Conservation (phyloP, 2,797 vertebrate species). For the Crax fasciolata region DNA sequence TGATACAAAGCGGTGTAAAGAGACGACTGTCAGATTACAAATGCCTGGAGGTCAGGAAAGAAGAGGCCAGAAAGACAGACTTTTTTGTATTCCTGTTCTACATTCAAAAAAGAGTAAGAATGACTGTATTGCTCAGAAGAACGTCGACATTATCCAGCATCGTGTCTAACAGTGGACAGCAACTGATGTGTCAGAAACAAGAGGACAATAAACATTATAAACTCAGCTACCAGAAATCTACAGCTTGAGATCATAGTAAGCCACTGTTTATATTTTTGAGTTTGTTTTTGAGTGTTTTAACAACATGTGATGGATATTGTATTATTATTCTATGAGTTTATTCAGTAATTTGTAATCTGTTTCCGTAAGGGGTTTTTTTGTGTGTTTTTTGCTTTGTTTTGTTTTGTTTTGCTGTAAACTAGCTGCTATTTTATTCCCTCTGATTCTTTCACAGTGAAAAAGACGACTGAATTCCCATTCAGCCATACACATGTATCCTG, state of each 20-base stretch:
- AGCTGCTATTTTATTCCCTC: neutral
- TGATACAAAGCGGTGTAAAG: neutral
- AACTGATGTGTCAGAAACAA: conserved; percentile 27
- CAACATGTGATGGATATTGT: neutral
- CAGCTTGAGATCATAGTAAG: neutral
- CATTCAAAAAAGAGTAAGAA: neutral
- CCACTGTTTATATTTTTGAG: neutral
- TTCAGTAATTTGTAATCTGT: neutral
- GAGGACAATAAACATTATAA: neutral
- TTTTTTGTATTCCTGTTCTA: neutral
- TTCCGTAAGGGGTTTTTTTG: neutral
- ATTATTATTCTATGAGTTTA: neutral
- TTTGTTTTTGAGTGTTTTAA: neutral
- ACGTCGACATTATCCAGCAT: neutral
- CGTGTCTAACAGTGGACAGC: neutral
- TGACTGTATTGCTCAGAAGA: neutral
- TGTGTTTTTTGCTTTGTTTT: neutral
- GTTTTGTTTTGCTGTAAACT: neutral
- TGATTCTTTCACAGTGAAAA: neutral
- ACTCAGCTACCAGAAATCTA: conserved; percentile 14
- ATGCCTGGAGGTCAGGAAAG: neutral
- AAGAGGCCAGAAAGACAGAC: neutral
- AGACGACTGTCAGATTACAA: neutral
- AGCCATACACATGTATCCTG: neutral
- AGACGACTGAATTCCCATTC: neutral